Base-by-base conservation (phyloP, 2,113 vertebrate genomes). In the Phocoena phocoena region DNA sequence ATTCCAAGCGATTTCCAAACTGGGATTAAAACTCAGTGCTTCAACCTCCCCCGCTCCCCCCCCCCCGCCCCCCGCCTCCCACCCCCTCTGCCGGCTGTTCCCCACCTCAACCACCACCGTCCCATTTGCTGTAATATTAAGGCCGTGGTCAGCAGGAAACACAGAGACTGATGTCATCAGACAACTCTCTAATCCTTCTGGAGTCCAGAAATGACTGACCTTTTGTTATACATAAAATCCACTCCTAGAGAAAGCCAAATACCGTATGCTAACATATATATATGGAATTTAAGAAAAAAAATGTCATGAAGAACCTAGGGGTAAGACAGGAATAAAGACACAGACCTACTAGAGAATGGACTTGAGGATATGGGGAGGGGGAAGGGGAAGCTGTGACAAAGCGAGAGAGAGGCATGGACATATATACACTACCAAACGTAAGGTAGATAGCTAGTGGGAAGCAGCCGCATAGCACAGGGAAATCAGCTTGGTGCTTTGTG, bases 151-250 rank as follows among this genome's bases (percentile, higher is more conserved):
- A 36, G 82, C 92, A 88, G 84, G 90, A 90, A 97, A 65, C 73
- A n/a, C 31, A 21, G 41, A 58, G 33, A 55, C 65, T 81, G 81
- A 90, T 6, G 41, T 90, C 94, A 94, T 85, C 73, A 85, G 65
- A 79, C 60, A 76, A 50, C 38, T 41, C 28, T 18, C 80, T 55
- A 84, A 93, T 85, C 90, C 74, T 88, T 84, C 84, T 88, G 90
- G 90, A 97, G 96, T 41, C 71, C 90, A 90, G 90, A 81, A 80
- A 89, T 50, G 83, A 92, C 92, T 90, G 94, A 90, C 94, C 90
- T 96, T 92, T 93, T 81, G 92, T 84, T 84, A 47, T 10, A n/a
- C 58, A 55, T 70, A 89, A 97, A 88, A 67, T 77, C n/a, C 63
- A 71, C 88, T 60, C 88, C 74, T 68, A 33, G 44, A 44, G 8